Conservation (phyloP, 64 coral and sea anemone genomes). For the Anthopleura sola region DNA sequence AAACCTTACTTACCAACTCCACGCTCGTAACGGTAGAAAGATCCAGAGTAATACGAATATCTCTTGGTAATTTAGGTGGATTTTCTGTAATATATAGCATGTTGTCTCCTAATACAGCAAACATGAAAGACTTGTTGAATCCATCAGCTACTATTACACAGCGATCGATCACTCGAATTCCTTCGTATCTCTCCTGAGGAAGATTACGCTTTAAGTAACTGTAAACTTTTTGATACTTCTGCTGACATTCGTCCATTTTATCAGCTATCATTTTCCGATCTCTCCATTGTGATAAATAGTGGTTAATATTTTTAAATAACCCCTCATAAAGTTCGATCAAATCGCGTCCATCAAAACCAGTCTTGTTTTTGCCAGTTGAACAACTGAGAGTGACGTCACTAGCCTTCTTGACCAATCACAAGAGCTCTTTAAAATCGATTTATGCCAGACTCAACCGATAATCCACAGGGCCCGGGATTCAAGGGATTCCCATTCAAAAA, state of each 20-base stretch:
- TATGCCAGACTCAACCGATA: background rate
- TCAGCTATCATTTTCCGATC: background rate
- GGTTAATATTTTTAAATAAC: background rate
- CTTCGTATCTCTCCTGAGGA: slow-evolving; percentile 81
- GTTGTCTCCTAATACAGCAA: slow-evolving; percentile 79
- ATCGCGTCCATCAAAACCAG: too few species aligned
- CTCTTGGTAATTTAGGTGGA: slow-evolving; percentile 78
- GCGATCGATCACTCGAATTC: slow-evolving; percentile 84
- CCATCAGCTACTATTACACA: slow-evolving; percentile 80
- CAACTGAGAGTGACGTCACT: background rate
- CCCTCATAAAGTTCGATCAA: background rate
- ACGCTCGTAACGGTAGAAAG: slow-evolving; percentile 74
- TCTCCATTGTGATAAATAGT: background rate
- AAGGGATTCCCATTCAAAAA: background rate
- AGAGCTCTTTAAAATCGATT: background rate
- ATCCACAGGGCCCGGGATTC: background rate
- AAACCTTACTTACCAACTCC: slow-evolving; percentile 59
- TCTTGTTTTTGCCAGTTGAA: background rate
- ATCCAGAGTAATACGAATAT: slow-evolving; percentile 73
- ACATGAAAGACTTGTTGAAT: slow-evolving; percentile 91
- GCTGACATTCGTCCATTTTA: slow-evolving; percentile 57
- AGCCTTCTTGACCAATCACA: background rate
- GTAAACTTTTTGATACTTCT: slow-evolving; percentile 97
- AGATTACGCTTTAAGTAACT: slow-evolving; percentile 91
- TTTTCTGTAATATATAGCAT: slow-evolving; percentile 93